These are phyloP conservation scores for Zaprionus africanus DNA, from an alignment of 1,140 invertebrate genomes.

Conservation along the genomic window DNA sequence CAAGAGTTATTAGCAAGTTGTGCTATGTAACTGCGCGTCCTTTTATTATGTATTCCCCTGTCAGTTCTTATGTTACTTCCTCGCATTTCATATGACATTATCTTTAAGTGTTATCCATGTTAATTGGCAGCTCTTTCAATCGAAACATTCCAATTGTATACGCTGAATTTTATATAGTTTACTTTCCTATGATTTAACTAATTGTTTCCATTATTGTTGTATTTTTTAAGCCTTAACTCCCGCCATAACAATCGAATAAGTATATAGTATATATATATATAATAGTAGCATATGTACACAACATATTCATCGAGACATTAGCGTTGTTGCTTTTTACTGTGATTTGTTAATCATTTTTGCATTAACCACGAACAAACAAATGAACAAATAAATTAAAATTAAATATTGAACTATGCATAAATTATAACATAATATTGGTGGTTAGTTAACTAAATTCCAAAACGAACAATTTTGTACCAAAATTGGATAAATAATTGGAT, in stretches of 20 bases:
- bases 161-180: slow-evolving; percentile 40
- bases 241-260: slow-evolving; percentile 47
- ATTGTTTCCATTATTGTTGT: slow-evolving; percentile 6
- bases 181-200: neutral
- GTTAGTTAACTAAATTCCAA: slow-evolving; percentile 55
- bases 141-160: slow-evolving; percentile 56
- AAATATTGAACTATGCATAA: slow-evolving; percentile 33
- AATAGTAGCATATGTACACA: slow-evolving; percentile 17
- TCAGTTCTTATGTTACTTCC: slow-evolving; percentile 33
- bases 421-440: slow-evolving; percentile 44
- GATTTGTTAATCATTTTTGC: slow-evolving; percentile 77
- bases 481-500: slow-evolving; percentile 46
- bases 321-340: slow-evolving; percentile 80
- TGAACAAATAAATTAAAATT: slow-evolving; percentile 33
- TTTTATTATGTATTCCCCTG: neutral
- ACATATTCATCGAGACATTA: slow-evolving; percentile 38
- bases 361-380: slow-evolving; percentile 57
- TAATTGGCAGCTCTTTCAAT: slow-evolving; percentile 35
- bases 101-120: slow-evolving; percentile 59
- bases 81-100: slow-evolving; percentile 29
- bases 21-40: slow-evolving; percentile 34
- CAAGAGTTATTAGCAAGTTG: neutral
- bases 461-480: slow-evolving; percentile 36
- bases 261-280: no score
- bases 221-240: slow-evolving; percentile 3